phyloP scores from a whole-genome alignment of 2,888 invertebrate species.

The Apeira syringaria region DNA sequence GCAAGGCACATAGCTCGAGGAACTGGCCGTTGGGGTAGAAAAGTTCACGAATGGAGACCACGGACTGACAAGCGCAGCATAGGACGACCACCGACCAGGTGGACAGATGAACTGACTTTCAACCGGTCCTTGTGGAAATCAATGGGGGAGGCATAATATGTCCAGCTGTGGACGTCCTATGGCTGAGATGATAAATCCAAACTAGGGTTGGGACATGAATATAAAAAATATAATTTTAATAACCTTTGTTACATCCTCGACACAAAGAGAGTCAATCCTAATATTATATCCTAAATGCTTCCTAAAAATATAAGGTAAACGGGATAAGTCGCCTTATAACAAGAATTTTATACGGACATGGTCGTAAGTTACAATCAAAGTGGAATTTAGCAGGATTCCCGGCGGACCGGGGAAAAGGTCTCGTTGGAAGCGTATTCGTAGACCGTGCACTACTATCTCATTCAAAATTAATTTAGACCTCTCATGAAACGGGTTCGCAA shows the following conservation, averaged over 20 bases:
- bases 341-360: constrained; percentile 23
- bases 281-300: constrained; percentile 3
- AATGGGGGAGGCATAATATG: no score
- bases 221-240: no score
- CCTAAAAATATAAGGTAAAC: constrained; percentile 14
- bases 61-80: no score
- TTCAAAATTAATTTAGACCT: constrained; percentile 26
- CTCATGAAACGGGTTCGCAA: constrained; percentile 9
- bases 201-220: no score
- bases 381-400: constrained; percentile 25
- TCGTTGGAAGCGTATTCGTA: constrained; percentile 12
- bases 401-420: constrained; percentile 19
- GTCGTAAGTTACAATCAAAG: constrained; percentile 29
- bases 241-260: background rate
- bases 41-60: no score
- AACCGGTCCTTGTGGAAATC: no score
- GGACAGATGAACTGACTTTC: no score
- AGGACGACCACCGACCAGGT: no score
- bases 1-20: no score
- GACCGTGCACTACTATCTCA: constrained; percentile 24
- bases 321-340: constrained; percentile 19
- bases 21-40: no score
- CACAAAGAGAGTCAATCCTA: constrained; percentile 19
- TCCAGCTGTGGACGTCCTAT: no score
- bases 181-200: no score